These are phyloP conservation scores for Loriculus beryllinus DNA, from an alignment of 2,797 vertebrate species.

Conservation along the genomic window DNA sequence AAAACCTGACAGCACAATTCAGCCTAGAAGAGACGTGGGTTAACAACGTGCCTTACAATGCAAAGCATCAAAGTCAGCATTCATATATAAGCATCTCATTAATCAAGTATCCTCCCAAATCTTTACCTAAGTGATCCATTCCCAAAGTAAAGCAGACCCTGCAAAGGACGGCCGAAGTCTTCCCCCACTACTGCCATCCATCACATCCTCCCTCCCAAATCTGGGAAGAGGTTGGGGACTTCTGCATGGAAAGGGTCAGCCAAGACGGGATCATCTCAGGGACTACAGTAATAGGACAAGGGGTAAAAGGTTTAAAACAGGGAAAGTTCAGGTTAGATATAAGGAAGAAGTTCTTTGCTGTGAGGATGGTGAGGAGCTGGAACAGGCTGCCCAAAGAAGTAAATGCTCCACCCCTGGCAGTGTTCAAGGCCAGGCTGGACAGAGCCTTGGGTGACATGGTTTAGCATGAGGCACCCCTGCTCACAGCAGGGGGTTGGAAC, in stretches of 20 bases:
- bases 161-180: accelerated
- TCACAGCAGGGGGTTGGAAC: not conserved
- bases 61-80: not conserved
- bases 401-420: not conserved
- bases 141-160: not conserved
- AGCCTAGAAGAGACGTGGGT: not conserved
- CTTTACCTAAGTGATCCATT: not conserved
- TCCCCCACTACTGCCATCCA: too few relatives aligned
- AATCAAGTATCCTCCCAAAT: not conserved
- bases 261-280: not conserved
- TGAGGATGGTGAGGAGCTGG: not conserved
- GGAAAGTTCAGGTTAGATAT: not conserved
- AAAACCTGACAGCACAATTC: not conserved
- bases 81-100: not conserved
- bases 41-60: not conserved
- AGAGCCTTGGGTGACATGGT: not conserved
- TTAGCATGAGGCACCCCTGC: not conserved
- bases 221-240: not conserved
- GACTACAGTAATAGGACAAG: not conserved
- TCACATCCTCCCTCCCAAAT: not conserved
- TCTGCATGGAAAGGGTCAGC: not conserved
- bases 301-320: not conserved
- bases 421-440: not conserved
- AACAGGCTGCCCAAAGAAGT: not conserved
- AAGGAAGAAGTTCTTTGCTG: not conserved